Evolutionary conservation across 2,888 invertebrate genomes (phyloP), one percentile per base, ranked within the genome.

Genomic region (Octodonta nipae): DNA sequence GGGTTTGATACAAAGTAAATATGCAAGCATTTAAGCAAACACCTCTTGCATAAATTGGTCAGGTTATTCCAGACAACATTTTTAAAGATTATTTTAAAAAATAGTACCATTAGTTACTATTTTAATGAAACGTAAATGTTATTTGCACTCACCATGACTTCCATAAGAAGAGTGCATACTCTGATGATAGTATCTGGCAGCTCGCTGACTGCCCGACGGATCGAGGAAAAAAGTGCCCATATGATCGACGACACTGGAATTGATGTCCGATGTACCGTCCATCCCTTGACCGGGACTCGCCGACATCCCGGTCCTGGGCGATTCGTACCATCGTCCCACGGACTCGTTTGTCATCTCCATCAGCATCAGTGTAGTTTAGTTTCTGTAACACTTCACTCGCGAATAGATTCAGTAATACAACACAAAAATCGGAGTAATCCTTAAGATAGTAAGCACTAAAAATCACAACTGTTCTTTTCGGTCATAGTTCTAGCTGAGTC

Each of bases 101-200:
- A n/a, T n/a, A n/a, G n/a, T n/a, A n/a, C n/a, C n/a, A n/a, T n/a
- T n/a, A n/a, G n/a, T n/a, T n/a, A n/a, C n/a, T n/a, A n/a, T n/a
- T n/a, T n/a, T n/a, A n/a, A n/a, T n/a, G n/a, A n/a, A n/a, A n/a
- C n/a, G n/a, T n/a, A n/a, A n/a, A n/a, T n/a, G n/a, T n/a, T n/a
- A n/a, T n/a, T 15, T 10, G 15, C 17, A 51, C 61, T 63, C 50
- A 65, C 64, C 64, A 38, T 64, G 64, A 39, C 56, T 56, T 34
- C 61, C 63, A 42, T 65, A 65, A 11, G 63, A 61, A 39, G 63
- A 60, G 40, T 64, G 65, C 65, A 65, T 64, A 40, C 61, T 63
- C 49, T 64, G 65, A 43, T 65, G 64, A 49, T 64, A 64, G 42
- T 64, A 64, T 46, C 64, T 50, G 12, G 61, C 60, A 13, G 61